A percentile compares a stretch with the other conserved stretches of the same genome.
These are phyloP conservation scores for Chrysotoxum bicinctum DNA, from an alignment of 2,888 invertebrate species.

Conservation along the genomic window DNA sequence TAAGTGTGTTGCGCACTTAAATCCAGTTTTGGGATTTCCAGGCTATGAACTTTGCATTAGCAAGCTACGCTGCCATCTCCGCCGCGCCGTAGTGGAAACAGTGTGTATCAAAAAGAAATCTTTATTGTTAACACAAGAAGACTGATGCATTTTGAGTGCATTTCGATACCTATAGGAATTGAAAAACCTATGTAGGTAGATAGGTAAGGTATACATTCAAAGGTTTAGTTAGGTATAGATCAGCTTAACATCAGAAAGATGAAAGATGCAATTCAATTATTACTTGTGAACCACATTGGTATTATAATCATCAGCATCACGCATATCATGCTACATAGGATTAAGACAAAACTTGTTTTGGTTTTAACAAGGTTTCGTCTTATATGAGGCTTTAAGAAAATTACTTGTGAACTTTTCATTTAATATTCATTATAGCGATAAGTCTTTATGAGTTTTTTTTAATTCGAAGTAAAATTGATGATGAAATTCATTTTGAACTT, in stretches of 20 bases:
- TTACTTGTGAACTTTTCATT: neutral
- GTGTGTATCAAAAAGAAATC: constrained; percentile 5
- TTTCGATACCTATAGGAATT: constrained; percentile 3
- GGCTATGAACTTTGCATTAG: constrained; percentile 42
- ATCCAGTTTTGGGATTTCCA: constrained; percentile 64
- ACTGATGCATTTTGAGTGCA: constrained; percentile 27
- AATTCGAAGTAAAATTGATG: neutral
- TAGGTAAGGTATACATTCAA: neutral
- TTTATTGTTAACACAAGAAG: constrained; percentile 27
- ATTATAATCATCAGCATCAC: constrained; percentile 3
- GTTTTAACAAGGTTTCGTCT: neutral
- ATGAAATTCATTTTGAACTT: neutral
- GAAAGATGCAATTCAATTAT: constrained; percentile 59
- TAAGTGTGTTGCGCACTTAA: constrained; percentile 47
- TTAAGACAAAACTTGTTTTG: constrained; percentile 21
- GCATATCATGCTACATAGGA: neutral
- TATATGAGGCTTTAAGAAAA: neutral
- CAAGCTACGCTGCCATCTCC: neutral
- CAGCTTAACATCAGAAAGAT: constrained; percentile 28
- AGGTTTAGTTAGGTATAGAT: neutral
- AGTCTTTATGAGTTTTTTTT: neutral
- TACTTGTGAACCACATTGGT: neutral
- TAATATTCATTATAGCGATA: neutral
- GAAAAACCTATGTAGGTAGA: neutral
- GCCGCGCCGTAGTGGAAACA: neutral